Evolutionary conservation across 2,113 vertebrate species (phyloP).

Genomic region (Ardeotis arabs): DNA sequence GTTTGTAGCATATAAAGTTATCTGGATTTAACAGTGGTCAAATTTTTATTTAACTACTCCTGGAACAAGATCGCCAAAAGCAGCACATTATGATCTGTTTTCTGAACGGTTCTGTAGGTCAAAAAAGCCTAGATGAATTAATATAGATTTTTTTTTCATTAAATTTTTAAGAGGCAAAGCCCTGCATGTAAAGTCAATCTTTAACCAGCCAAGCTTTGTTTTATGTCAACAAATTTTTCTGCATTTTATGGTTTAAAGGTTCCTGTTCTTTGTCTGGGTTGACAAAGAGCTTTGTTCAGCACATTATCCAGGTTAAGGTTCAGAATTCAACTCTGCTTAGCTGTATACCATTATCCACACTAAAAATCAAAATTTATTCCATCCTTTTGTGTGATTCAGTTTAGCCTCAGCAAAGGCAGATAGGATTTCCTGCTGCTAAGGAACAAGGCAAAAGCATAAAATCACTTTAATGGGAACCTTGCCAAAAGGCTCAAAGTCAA

Average conservation of each 20-base stretch:
- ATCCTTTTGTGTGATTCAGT: not conserved
- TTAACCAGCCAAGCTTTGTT: not conserved
- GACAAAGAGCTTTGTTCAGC: not conserved
- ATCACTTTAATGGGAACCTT: not conserved
- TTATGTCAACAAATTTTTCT: not conserved
- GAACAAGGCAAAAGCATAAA: not conserved
- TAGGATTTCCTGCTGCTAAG: constrained; percentile 1
- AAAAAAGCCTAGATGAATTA: not conserved
- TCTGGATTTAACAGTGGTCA: not conserved
- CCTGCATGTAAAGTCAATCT: not conserved
- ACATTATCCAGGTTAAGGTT: not conserved
- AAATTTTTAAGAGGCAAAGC: not conserved
- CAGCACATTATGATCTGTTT: not conserved
- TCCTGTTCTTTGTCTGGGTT: not conserved
- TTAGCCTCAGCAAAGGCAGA: not conserved
- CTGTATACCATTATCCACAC: not conserved
- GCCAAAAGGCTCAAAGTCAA: not conserved
- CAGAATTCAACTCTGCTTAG: not conserved
- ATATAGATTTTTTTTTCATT: not conserved
- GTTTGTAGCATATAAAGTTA: not conserved
- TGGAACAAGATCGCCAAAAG: not conserved
- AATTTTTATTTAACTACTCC: not conserved
- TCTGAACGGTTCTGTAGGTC: not conserved
- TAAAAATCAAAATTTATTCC: not conserved
- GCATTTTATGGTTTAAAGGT: not conserved